Percentiles rank a stretch among this genome's conserved stretches.
Conservation (phyloP, 2,888 invertebrate species). For the Oscheius myriophilus region DNA sequence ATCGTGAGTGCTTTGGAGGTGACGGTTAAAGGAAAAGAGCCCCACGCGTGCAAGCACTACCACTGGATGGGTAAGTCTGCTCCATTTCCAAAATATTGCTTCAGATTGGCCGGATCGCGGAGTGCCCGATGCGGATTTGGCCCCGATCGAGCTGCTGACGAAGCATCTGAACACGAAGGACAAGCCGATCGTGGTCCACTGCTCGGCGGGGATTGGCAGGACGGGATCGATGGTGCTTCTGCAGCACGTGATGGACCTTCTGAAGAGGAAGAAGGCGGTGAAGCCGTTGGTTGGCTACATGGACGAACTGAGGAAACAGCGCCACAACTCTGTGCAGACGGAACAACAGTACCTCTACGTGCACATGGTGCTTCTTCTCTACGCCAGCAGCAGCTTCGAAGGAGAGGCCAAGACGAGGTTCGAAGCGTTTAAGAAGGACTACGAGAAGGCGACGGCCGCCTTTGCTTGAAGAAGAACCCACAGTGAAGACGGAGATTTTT, state of each 20-base stretch:
- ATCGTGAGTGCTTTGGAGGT: not conserved
- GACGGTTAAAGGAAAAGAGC: not conserved
- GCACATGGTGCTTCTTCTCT: too few relatives aligned
- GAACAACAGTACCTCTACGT: too few relatives aligned
- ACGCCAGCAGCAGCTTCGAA: too few relatives aligned
- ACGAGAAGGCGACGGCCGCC: too few relatives aligned
- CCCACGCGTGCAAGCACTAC: slow-evolving; percentile 11
- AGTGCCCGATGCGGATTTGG: slow-evolving; percentile 18
- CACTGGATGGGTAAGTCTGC: slow-evolving; percentile 8
- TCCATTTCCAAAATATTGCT: too few relatives aligned
- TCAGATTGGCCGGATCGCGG: slow-evolving; percentile 20
- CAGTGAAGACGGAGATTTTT: too few relatives aligned
- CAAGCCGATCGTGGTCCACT: slow-evolving; percentile 38
- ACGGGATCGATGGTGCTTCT: slow-evolving; percentile 32
- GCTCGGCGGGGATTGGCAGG: slow-evolving; percentile 43
- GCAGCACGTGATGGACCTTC: slow-evolving; percentile 21
- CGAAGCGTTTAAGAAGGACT: too few relatives aligned
- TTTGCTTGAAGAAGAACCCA: too few relatives aligned
- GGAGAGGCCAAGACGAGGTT: too few relatives aligned
- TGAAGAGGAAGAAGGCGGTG: slow-evolving; percentile 10
- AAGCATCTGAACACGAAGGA: too few relatives aligned
- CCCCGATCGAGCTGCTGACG: not conserved
- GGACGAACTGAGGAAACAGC: slow-evolving; percentile 1
- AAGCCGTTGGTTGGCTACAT: not conserved
- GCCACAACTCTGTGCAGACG: slow-evolving; percentile 1